Conservation (phyloP, 2,888 invertebrate genomes). For the Eupithecia vulgata region DNA sequence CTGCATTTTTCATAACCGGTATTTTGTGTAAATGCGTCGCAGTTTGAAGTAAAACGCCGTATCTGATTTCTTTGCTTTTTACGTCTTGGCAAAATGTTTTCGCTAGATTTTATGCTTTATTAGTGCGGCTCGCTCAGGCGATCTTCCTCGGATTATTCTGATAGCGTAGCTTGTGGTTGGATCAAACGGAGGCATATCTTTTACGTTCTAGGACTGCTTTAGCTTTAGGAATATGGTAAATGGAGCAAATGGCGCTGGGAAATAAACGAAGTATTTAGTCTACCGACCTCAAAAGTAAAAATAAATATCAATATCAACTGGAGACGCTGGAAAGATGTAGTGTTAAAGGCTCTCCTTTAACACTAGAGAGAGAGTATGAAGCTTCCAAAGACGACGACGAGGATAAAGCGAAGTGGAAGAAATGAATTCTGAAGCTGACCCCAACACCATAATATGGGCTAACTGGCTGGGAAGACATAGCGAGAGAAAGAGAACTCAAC, state of each 20-base stretch:
- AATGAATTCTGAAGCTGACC: too few species aligned
- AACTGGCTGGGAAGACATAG: too few species aligned
- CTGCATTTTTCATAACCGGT: neutral
- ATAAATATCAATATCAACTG: too few species aligned
- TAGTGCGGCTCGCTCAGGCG: conserved; percentile 35
- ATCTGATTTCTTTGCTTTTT: conserved; percentile 64
- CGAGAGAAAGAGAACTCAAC: too few species aligned
- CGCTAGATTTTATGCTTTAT: conserved; percentile 39
- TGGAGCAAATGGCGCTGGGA: neutral
- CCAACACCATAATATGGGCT: too few species aligned
- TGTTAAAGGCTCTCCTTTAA: too few species aligned
- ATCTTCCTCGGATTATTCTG: conserved; percentile 30
- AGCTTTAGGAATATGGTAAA: conserved; percentile 1
- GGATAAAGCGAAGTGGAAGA: too few species aligned
- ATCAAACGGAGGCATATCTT: conserved; percentile 17
- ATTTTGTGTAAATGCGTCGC: conserved; percentile 7
- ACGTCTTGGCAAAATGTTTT: conserved; percentile 48
- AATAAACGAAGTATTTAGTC: neutral
- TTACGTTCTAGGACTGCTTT: conserved; percentile 10
- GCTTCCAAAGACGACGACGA: too few species aligned
- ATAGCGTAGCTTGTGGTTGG: conserved; percentile 29
- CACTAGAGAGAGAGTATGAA: too few species aligned
- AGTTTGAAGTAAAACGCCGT: conserved; percentile 57
- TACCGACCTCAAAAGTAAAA: neutral
- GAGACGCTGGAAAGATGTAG: too few species aligned